Percentiles rank a stretch among this genome's conserved stretches.
These are phyloP conservation scores for Remorina albescens DNA, from an alignment of 2,797 vertebrate genomes.

Conservation along the genomic window DNA sequence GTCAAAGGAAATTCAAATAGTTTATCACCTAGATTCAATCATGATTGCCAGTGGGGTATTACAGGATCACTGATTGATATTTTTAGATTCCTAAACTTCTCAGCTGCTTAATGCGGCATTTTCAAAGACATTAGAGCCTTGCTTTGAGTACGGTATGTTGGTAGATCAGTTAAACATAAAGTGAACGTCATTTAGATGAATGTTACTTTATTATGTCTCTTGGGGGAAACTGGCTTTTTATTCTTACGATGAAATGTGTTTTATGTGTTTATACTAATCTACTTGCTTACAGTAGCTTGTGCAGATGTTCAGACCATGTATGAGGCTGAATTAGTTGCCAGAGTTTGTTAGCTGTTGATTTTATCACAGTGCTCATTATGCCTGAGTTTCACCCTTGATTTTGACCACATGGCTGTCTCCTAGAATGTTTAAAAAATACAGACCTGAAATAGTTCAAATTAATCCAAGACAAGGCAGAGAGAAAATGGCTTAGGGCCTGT, in stretches of 20 bases:
- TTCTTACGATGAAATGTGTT: neutral
- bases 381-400: neutral
- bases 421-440: constrained; percentile 16
- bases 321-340: neutral
- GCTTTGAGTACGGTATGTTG: neutral
- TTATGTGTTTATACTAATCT: neutral
- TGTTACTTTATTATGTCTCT: neutral
- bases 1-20: neutral
- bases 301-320: neutral
- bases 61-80: neutral
- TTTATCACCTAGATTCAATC: constrained; percentile 6
- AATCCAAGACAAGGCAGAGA: constrained; percentile 23
- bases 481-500: constrained; percentile 43
- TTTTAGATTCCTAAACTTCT: neutral
- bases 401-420: neutral
- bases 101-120: neutral
- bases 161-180: constrained; percentile 7
- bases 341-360: neutral
- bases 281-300: constrained; percentile 2
- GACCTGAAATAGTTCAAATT: constrained; percentile 29
- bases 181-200: constrained; percentile 4
- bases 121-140: neutral
- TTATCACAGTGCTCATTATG: neutral
- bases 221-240: neutral
- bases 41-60: neutral